These are phyloP conservation scores for Amphimallon solstitiale DNA, from an alignment of 2,888 invertebrate genomes.

Conservation along the genomic window DNA sequence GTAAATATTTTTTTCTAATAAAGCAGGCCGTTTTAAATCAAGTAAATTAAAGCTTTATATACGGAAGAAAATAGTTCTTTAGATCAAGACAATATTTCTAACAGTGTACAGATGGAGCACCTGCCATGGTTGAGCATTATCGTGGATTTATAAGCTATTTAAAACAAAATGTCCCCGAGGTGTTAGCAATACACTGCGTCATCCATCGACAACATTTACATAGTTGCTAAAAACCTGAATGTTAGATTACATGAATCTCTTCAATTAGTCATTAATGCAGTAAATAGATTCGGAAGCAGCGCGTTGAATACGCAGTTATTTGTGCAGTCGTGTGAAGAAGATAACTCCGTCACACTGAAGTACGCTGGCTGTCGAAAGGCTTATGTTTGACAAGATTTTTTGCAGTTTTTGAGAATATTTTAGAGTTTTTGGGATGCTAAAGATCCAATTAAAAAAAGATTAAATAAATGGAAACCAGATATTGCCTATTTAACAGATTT, in stretches of 20 bases:
- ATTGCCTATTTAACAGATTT: conserved; percentile 19
- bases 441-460: conserved; percentile 21
- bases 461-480: too few species aligned
- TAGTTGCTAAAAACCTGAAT: conserved; percentile 43
- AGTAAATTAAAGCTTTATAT: too few species aligned
- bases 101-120: conserved; percentile 12
- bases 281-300: conserved; percentile 45
- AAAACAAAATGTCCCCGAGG: conserved; percentile 49
- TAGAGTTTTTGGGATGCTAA: conserved; percentile 7
- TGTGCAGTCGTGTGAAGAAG: conserved; percentile 51
- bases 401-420: too few species aligned
- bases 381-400: too few species aligned
- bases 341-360: conserved; percentile 48
- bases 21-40: too few species aligned
- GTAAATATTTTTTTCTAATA: too few species aligned
- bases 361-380: conserved; percentile 49
- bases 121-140: too few species aligned
- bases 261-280: conserved; percentile 44
- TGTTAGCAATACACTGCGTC: conserved; percentile 49
- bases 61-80: too few species aligned
- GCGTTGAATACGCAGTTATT: conserved; percentile 48
- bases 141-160: too few species aligned
- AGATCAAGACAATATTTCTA: too few species aligned
- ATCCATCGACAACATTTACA: conserved; percentile 47
- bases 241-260: conserved; percentile 39